These are phyloP conservation scores for Seriola dumerili DNA, from an alignment of 2,113 vertebrate species.

Conservation along the genomic window DNA sequence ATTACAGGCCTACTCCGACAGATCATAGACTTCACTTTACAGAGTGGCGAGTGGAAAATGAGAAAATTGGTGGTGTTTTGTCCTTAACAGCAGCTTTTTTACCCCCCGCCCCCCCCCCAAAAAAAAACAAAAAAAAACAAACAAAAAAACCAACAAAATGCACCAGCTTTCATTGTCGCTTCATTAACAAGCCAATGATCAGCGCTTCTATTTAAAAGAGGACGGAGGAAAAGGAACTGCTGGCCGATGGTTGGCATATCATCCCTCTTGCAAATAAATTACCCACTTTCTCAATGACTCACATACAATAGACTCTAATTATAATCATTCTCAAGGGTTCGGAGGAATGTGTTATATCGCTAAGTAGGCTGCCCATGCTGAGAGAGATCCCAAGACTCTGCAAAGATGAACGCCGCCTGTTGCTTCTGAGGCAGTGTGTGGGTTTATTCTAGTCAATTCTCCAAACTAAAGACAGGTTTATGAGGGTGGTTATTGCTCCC, in stretches of 20 bases:
- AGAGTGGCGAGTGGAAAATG: constrained; percentile 55
- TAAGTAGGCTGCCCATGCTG: constrained; percentile 57
- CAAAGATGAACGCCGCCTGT: constrained; percentile 9
- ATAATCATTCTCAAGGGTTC: constrained; percentile 52
- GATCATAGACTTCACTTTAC: constrained; percentile 40
- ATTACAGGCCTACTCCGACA: constrained; percentile 45
- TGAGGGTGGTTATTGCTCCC: constrained; percentile 41
- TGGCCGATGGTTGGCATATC: constrained; percentile 12
- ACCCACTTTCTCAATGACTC: constrained; percentile 57
- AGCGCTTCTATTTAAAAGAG: constrained; percentile 38
- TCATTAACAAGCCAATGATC: constrained; percentile 57
- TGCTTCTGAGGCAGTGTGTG: constrained; percentile 9
- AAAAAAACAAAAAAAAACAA: not conserved
- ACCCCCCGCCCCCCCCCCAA: not conserved
- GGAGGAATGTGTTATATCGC: constrained; percentile 20
- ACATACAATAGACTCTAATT: constrained; percentile 64
- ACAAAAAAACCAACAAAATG: constrained; percentile 3
- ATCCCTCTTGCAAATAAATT: constrained; percentile 52
- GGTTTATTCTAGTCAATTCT: constrained; percentile 50
- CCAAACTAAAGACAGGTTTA: constrained; percentile 56
- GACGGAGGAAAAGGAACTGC: constrained; percentile 14
- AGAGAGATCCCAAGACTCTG: constrained; percentile 39
- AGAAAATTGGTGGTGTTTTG: constrained; percentile 62
- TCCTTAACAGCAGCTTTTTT: constrained; percentile 16
- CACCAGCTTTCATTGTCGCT: constrained; percentile 29